Evolutionary conservation across 1,140 invertebrate species (phyloP), one percentile per base, ranked within the genome.

Genomic region (Subanguina moxae): DNA sequence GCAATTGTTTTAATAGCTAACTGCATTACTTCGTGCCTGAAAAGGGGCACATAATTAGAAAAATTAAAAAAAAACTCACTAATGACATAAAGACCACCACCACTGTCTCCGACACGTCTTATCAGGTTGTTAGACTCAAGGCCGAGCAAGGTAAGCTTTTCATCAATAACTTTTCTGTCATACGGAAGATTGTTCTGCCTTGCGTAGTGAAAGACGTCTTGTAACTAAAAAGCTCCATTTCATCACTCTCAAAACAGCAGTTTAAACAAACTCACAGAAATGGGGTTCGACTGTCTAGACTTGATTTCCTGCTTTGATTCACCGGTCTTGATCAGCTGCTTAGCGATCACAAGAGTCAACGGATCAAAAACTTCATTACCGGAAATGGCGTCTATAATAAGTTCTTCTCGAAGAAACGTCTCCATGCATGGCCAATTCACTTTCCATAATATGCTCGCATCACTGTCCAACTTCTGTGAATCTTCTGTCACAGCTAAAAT

Each of bases 51-150:
- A n/a, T n/a, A n/a, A n/a, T n/a, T n/a, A n/a, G n/a, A n/a, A n/a
- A n/a, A n/a, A n/a, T n/a, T n/a, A n/a, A n/a, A n/a, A n/a, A n/a
- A n/a, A n/a, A n/a, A 52, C 42, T 46, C 45, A 74, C 73, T 59
- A 38, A 74, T 72, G 17, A 77, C 62, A 52, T 77, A 74, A 58
- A 74, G 61, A 0, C 73, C 73, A 21, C 75, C 75, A 9, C 66
- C 74, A 23, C 67, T 74, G 23, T 74, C 73, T 19, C 75, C 73
- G 9, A 77, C 71, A 11, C 65, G 58, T 9, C 74, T 70, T 46
- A 74, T 27, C 58, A 73, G 38, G 17, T 17, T 61, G 42, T 57
- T 71, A 30, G 46, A 45, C 42, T 71, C 69, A 30, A 45, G 73
- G 30, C 69, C 48, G 57, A 71, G 45, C 28, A 71, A 28, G 17